Conservation (phyloP, 2,888 invertebrate genomes). For the Ernsta delagoae region DNA sequence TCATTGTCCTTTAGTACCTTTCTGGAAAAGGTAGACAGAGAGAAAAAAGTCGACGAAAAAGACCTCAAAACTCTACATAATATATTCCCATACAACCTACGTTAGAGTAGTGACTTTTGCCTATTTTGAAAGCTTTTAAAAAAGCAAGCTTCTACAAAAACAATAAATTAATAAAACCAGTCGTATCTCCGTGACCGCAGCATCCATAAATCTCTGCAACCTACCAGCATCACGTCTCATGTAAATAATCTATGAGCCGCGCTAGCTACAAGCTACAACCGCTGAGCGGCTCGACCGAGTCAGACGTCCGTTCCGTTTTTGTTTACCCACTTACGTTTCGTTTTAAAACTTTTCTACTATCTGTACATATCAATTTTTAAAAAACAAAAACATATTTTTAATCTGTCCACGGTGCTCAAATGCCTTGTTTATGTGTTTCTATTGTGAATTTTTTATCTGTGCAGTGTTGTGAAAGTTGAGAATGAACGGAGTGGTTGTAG, state of each 20-base stretch:
- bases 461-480: conserved; percentile 44
- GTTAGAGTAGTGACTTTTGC: too few species aligned
- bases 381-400: conserved; percentile 39
- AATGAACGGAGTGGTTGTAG: conserved; percentile 61
- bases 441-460: conserved; percentile 44
- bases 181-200: not conserved
- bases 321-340: conserved; percentile 47
- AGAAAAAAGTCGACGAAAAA: too few species aligned
- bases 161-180: not conserved
- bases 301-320: conserved; percentile 48
- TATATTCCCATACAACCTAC: too few species aligned
- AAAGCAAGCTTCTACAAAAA: too few species aligned
- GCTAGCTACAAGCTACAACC: conserved; percentile 49
- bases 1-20: too few species aligned
- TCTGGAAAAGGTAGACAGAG: too few species aligned
- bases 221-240: conserved; percentile 9
- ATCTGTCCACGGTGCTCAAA: conserved; percentile 45
- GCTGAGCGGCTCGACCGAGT: conserved; percentile 53
- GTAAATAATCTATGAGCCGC: conserved; percentile 39
- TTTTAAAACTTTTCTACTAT: conserved; percentile 39
- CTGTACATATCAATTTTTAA: conserved; percentile 36
- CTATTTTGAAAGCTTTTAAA: too few species aligned
- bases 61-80: too few species aligned
- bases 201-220: conserved; percentile 14
- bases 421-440: conserved; percentile 45